Conservation (phyloP, 2,797 vertebrate genomes). For the Phataginus tetradactyla region DNA sequence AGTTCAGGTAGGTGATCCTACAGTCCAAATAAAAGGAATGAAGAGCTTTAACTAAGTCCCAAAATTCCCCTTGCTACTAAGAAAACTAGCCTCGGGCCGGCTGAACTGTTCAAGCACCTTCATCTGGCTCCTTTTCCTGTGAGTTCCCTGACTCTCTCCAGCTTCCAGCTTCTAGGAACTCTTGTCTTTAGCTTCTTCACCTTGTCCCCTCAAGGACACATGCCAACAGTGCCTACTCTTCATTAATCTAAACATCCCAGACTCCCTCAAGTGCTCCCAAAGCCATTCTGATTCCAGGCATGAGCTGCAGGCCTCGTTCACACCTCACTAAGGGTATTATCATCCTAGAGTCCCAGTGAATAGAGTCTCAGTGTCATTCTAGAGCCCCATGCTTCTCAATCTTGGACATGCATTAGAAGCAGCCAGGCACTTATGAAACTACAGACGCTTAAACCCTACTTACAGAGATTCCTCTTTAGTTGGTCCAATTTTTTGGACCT, state of each 20-base stretch:
- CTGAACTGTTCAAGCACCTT: not conserved
- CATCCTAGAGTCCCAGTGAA: not conserved
- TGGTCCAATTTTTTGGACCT: not conserved
- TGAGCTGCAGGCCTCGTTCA: not conserved
- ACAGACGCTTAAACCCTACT: not conserved
- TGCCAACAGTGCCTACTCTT: not conserved
- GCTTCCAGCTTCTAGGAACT: not conserved
- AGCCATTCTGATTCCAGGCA: not conserved
- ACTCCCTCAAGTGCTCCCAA: not conserved
- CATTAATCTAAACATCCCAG: not conserved
- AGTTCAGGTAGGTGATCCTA: not conserved
- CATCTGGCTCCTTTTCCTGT: not conserved
- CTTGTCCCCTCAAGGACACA: conserved; percentile 17
- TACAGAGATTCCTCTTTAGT: not conserved
- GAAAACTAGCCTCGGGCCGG: not conserved
- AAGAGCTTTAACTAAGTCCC: not conserved
- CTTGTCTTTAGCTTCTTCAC: not conserved
- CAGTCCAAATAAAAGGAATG: not conserved
- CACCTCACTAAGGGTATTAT: not conserved
- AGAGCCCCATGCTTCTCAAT: not conserved
- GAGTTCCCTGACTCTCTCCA: not conserved
- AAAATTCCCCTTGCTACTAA: not conserved
- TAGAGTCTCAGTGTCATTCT: too few species aligned
- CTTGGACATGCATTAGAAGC: not conserved
- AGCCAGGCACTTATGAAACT: not conserved